A percentile compares a stretch with the other conserved stretches of the same genome.
These are phyloP conservation scores for Microcebus murinus DNA, from an alignment of 2,113 vertebrate species.

Conservation along the genomic window DNA sequence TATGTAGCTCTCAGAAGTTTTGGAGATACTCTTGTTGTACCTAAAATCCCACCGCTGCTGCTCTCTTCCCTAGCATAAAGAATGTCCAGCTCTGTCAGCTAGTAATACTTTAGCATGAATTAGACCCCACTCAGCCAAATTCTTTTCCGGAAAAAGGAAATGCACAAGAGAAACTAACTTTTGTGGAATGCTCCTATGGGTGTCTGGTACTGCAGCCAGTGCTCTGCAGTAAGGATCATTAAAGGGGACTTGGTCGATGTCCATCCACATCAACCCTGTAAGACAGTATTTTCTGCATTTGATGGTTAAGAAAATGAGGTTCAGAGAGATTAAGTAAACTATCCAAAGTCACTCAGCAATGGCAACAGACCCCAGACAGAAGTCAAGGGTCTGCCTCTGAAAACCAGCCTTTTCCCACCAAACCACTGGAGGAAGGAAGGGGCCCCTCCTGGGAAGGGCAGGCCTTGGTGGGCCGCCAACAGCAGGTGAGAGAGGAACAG, in stretches of 20 bases:
- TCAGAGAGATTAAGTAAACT: not conserved
- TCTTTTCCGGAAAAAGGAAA: not conserved
- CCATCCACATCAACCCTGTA: not conserved
- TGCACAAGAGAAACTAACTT: not conserved
- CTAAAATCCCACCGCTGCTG: not conserved
- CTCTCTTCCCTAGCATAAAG: not conserved
- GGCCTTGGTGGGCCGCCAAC: not conserved
- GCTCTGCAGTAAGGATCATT: not conserved
- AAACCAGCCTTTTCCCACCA: not conserved
- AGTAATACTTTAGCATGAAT: not conserved
- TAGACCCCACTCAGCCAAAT: not conserved
- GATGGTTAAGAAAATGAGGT: not conserved
- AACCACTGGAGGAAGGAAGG: not conserved
- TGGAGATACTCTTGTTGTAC: not conserved
- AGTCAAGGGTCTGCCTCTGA: not conserved
- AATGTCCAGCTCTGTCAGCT: not conserved
- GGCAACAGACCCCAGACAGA: not conserved
- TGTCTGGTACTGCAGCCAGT: not conserved
- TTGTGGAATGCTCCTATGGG: not conserved
- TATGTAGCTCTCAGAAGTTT: not conserved
- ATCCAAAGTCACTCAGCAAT: not conserved
- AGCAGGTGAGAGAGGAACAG: not conserved
- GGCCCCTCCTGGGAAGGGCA: not conserved
- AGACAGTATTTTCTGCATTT: not conserved
- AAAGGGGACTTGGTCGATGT: not conserved